phyloP scores from a whole-genome alignment of 2,888 invertebrate genomes.

The Caenorhabditis plicata region DNA sequence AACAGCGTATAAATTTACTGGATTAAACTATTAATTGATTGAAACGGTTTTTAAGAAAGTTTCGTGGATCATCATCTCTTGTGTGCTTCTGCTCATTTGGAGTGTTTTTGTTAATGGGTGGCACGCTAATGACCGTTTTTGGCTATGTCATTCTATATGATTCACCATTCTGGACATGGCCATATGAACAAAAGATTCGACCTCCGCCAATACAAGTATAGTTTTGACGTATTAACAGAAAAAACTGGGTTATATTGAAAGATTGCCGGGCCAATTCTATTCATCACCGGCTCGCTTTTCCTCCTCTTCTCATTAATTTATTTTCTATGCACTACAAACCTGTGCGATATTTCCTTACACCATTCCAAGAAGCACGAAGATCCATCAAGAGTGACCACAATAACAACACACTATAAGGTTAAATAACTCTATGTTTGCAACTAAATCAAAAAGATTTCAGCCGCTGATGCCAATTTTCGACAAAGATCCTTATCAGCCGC shows the following conservation, averaged over 20 bases:
- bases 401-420: constrained; percentile 59
- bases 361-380: constrained; percentile 62
- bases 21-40: neutral
- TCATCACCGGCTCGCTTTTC: constrained; percentile 50
- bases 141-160: constrained; percentile 59
- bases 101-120: constrained; percentile 62
- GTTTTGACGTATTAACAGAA: neutral
- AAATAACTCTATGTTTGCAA: neutral
- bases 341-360: constrained; percentile 58
- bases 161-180: constrained; percentile 63
- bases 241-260: constrained; percentile 14
- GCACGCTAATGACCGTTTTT: constrained; percentile 59
- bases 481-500: constrained; percentile 63
- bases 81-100: constrained; percentile 64
- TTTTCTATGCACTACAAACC: constrained; percentile 55
- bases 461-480: constrained; percentile 57
- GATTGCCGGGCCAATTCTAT: constrained; percentile 62
- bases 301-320: constrained; percentile 50
- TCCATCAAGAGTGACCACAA: constrained; percentile 58
- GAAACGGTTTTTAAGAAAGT: constrained; percentile 53
- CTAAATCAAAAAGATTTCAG: constrained; percentile 26
- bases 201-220: constrained; percentile 54
- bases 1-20: constrained; percentile 54
- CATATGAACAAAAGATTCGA: constrained; percentile 31
- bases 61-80: constrained; percentile 63